These are phyloP conservation scores for Thereva unica DNA, from an alignment of 2,888 invertebrate genomes.

Conservation along the genomic window DNA sequence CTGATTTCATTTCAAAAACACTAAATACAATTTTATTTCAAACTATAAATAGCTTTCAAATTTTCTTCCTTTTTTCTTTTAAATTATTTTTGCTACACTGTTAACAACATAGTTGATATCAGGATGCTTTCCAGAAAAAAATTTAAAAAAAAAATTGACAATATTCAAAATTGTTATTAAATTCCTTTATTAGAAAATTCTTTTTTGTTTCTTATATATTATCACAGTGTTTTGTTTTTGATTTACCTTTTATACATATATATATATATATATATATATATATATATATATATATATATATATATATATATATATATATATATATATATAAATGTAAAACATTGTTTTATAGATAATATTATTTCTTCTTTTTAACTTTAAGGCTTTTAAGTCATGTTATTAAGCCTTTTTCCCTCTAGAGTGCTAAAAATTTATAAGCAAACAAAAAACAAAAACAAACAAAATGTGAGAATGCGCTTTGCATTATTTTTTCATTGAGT, in stretches of 20 bases:
- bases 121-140: conserved; percentile 10
- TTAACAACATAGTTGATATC: background rate
- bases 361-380: too few species aligned
- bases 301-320: too few species aligned
- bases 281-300: too few species aligned
- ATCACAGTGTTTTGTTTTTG: conserved; percentile 7
- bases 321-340: too few species aligned
- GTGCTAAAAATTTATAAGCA: conserved; percentile 8
- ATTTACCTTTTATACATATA: background rate
- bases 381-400: background rate
- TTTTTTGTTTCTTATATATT: conserved; percentile 2
- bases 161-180: conserved; percentile 10
- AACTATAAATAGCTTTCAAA: too few species aligned
- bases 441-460: background rate
- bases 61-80: background rate
- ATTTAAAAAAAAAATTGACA: conserved; percentile 9
- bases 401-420: conserved; percentile 3
- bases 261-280: too few species aligned
- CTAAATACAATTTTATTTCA: background rate
- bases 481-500: background rate
- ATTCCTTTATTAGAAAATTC: background rate
- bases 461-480: conserved; percentile 9
- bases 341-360: too few species aligned
- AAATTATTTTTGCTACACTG: conserved; percentile 3
- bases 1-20: conserved; percentile 8